A percentile compares a stretch with the other conserved stretches of the same genome.
phyloP scores from a whole-genome alignment of 2,888 invertebrate genomes.

The Galerucella calmariensis region DNA sequence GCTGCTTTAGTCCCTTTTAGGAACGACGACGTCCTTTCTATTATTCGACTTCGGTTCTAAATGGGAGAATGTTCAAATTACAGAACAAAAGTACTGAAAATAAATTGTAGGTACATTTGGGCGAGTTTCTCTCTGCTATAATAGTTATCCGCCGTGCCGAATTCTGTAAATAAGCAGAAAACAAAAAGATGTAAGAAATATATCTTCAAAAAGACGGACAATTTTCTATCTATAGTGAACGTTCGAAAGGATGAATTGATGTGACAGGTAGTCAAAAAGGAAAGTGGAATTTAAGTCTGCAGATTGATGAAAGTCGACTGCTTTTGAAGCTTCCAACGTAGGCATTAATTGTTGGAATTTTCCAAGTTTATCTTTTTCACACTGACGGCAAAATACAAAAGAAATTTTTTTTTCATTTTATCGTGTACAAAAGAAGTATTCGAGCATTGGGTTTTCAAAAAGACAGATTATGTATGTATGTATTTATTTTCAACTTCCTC shows the following conservation, averaged over 20 bases:
- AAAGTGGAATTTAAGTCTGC: constrained; percentile 35
- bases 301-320: constrained; percentile 39
- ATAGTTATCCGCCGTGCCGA: neutral
- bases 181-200: constrained; percentile 32
- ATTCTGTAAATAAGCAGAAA: constrained; percentile 16
- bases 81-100: neutral
- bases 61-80: constrained; percentile 5
- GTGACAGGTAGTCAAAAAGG: constrained; percentile 41
- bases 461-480: neutral
- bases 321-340: constrained; percentile 29
- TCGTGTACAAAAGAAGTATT: neutral
- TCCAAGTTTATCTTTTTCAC: constrained; percentile 30
- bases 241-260: constrained; percentile 37
- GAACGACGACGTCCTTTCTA: constrained; percentile 31
- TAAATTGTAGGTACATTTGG: neutral
- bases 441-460: neutral
- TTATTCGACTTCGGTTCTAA: neutral
- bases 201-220: constrained; percentile 32
- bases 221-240: constrained; percentile 32
- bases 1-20: constrained; percentile 33
- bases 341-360: constrained; percentile 34
- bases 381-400: constrained; percentile 9
- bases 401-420: constrained; percentile 3
- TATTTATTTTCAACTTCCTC: neutral
- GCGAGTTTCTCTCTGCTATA: neutral